These are phyloP conservation scores for Gymnoscelis rufifasciata DNA, from an alignment of 2,888 invertebrate genomes.

Conservation along the genomic window DNA sequence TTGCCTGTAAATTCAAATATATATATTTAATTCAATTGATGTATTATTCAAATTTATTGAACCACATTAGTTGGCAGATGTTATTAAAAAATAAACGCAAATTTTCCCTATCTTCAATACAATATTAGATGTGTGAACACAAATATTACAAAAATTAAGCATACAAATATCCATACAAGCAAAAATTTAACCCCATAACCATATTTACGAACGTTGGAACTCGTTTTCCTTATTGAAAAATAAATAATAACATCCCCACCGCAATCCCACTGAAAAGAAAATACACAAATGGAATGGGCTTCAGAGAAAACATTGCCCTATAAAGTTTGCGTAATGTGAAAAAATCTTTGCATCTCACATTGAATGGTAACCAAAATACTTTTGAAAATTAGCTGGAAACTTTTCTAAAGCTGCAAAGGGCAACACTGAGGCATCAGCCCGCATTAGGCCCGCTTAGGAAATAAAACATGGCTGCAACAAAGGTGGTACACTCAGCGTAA, in stretches of 20 bases:
- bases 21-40: too few species aligned
- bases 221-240: constrained; percentile 4
- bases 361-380: constrained; percentile 12
- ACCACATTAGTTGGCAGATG: too few species aligned
- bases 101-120: too few species aligned
- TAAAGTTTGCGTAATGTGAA: not conserved
- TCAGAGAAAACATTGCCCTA: constrained; percentile 1
- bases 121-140: too few species aligned
- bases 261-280: constrained; percentile 1
- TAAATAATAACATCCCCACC: not conserved
- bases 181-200: too few species aligned
- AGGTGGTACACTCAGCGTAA: constrained; percentile 11
- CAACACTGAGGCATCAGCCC: constrained; percentile 13
- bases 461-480: constrained; percentile 15
- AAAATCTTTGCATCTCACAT: constrained; percentile 6
- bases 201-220: not conserved
- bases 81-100: too few species aligned
- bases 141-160: not conserved
- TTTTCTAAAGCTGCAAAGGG: constrained; percentile 13
- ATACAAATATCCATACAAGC: too few species aligned
- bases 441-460: constrained; percentile 15
- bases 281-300: not conserved
- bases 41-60: too few species aligned
- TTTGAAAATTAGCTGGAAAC: constrained; percentile 16
- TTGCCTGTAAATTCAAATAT: too few species aligned